These are phyloP conservation scores for Piaya cayana DNA, from an alignment of 2,113 vertebrate species.

Conservation along the genomic window DNA sequence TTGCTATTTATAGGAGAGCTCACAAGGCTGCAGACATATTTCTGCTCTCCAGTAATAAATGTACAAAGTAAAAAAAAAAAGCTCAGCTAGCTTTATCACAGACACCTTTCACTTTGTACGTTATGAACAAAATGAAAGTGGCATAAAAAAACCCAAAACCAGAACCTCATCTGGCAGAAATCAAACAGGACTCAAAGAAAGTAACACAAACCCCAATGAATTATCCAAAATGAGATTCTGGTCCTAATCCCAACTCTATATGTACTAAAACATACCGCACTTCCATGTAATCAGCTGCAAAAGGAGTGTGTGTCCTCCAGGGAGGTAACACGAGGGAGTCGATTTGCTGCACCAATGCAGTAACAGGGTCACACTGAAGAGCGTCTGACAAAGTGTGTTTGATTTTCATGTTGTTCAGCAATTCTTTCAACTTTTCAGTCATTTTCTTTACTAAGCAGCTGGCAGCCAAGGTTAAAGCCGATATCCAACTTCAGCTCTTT, in stretches of 20 bases:
- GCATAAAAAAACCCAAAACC: neutral
- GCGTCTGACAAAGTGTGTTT: fast-evolving
- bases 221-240: neutral
- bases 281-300: neutral
- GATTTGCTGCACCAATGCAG: neutral
- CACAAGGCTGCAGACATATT: neutral
- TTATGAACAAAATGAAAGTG: neutral
- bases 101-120: neutral
- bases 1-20: slow-evolving; percentile 38
- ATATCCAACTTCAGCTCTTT: neutral
- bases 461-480: neutral
- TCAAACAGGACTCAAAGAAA: neutral
- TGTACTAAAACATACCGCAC: neutral
- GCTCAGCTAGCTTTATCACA: neutral
- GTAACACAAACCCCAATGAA: neutral
- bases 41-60: slow-evolving; percentile 49
- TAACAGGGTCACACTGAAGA: neutral
- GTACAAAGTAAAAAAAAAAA: neutral
- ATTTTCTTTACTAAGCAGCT: neutral
- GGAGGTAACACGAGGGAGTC: neutral
- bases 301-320: neutral
- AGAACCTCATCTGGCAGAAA: neutral
- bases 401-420: neutral
- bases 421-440: neutral
- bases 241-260: neutral